Base-by-base conservation (phyloP, 64 coral and sea anemone genomes). In the Stichodactyla helianthus region DNA sequence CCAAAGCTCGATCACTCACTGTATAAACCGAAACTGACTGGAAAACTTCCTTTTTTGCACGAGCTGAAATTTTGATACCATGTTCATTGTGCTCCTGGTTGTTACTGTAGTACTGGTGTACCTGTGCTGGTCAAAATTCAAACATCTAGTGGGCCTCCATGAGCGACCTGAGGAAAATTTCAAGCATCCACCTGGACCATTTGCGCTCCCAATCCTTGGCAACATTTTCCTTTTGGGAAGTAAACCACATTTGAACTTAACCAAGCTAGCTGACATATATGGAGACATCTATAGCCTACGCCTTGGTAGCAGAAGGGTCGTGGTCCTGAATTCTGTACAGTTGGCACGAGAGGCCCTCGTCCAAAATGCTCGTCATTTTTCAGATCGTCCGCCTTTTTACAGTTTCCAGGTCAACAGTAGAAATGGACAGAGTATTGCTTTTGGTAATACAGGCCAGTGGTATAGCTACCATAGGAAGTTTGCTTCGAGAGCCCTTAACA, bases 141-240 rank as follows among this genome's bases (percentile, higher is more conserved):
- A 19, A 22, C 63, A 67, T 5, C 63, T 68, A 20, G 63, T 68
- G n/a, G 19, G 63, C 19, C 61, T 64, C 61, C 10, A 64, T 20
- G 61, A 64, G 6, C 18, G 6, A 19, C 9, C 63, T 8, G 63
- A 68, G n/a, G 63, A 68, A 68, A 23, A 6, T 6, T 22, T 68
- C 19, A 68, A 0, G 9, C 7, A 68, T 85, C 93, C 93, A 14
- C 89, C 93, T 10, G 93, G 93, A 23, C 93, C 93, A 23, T 91
- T 91, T 67, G 93, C 89, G 52, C 76, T 91, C 10, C 93, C 93
- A 53, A 20, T 94, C 9, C 51, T 94, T 64, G 93, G 93, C 31
- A 94, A 87, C 77, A 80, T 94, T 51, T 55, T 88, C 25, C 93
- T 91, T 10, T 89, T 94, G 71, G 93, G 93, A 35, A 87, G 85